Evolutionary conservation across 2,888 invertebrate species (phyloP).

Genomic region (Cephus pygmeus): DNA sequence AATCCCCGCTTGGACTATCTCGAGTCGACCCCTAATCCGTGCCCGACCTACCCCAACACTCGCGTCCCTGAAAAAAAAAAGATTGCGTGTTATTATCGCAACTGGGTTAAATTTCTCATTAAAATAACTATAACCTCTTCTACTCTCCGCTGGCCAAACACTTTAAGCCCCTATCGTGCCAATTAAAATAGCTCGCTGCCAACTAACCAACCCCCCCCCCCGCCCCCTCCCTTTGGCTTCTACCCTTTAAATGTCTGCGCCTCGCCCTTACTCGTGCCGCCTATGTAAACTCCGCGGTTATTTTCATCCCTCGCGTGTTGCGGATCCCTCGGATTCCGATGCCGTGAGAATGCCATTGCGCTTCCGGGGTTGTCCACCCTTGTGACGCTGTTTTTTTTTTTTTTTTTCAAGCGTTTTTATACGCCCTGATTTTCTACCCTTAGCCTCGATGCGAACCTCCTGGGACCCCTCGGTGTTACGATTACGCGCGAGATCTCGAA

Average conservation of each 20-base stretch:
- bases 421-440: neutral
- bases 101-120: constrained; percentile 21
- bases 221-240: neutral
- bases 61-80: too few species aligned
- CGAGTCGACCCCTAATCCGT: too few species aligned
- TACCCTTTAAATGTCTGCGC: neutral
- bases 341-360: too few species aligned
- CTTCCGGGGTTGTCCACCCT: too few species aligned
- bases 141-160: neutral
- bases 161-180: neutral
- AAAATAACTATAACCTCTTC: constrained; percentile 16
- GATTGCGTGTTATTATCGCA: constrained; percentile 11
- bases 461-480: neutral
- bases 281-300: too few species aligned
- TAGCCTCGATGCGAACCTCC: neutral
- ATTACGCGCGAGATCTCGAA: neutral
- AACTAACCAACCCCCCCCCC: neutral
- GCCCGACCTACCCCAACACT: too few species aligned
- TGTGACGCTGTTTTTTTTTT: too few species aligned
- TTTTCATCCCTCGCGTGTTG: neutral
- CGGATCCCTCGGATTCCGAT: neutral
- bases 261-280: neutral
- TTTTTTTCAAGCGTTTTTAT: too few species aligned
- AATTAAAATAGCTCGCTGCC: constrained; percentile 2
- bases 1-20: too few species aligned